Evolutionary conservation across 2,888 invertebrate genomes (phyloP), one percentile per base, ranked within the genome.

Genomic region (Hedya salicella): DNA sequence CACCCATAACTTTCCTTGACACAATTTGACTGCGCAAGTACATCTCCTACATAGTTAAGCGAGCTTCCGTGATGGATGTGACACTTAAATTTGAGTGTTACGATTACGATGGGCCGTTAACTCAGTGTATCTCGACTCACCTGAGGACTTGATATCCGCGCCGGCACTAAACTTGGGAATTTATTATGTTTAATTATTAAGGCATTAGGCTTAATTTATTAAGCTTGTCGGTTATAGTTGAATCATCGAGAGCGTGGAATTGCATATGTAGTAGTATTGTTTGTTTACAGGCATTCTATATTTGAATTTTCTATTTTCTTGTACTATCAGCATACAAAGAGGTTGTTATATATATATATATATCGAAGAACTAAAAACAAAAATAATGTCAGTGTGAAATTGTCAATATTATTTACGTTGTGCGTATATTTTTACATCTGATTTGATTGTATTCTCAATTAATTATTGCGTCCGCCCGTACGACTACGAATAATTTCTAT

Each of bases 51-150:
- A 61, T 61, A 50, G 61, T 66, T 60, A 66, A 66, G 60, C 48
- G 60, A 61, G 49, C 48, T 42, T 66, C n/a, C 25, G 68, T 68
- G 70, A 71, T 69, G 70, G 67, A 72, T 71, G 69, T 68, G 69
- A 54, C 68, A 69, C 71, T 73, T 71, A 73, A 71, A 73, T 73
- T 73, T 72, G 71, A 73, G 68, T 68, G 70, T 70, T 71, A 69
- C 70, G 70, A 71, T 70, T 71, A 69, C 69, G 69, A 68, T 62
- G 25, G 62, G 67, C 59, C 69, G 70, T 71, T 70, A 70, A 70
- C 64, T 67, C 67, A 49, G 59, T 66, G 66, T 68, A 69, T 70
- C 68, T 66, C 68, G 48, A 60, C 60, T 66, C 66, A 66, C 66
- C 61, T 60, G 52, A 40, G 25, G 52, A 61, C 46, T 53, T 48